A percentile compares a stretch with the other conserved stretches of the same genome.
These are phyloP conservation scores for Sebastes minor DNA, from an alignment of 2,797 vertebrate species.

Conservation along the genomic window DNA sequence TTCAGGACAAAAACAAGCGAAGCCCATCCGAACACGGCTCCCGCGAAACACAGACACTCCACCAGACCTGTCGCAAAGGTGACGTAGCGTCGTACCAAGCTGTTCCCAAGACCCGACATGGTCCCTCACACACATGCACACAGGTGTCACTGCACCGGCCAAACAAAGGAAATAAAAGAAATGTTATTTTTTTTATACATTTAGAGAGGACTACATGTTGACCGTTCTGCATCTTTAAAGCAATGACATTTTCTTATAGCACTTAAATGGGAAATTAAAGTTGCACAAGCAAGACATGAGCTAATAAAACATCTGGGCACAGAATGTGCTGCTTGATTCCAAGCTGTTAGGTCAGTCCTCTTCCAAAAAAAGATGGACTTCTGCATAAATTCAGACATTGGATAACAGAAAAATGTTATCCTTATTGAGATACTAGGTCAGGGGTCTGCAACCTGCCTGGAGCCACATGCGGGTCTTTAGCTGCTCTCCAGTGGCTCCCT, in stretches of 20 bases:
- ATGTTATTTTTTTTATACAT: not conserved
- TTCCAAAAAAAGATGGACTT: not conserved
- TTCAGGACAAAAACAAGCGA: constrained; percentile 92
- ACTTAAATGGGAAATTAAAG: not conserved
- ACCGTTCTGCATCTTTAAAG: not conserved
- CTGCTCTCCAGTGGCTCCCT: no score
- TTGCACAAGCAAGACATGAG: not conserved
- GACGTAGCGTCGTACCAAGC: constrained; percentile 68
- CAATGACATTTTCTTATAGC: not conserved
- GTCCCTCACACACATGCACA: constrained; percentile 5
- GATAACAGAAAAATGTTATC: not conserved
- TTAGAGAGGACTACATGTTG: not conserved
- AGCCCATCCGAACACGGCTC: constrained; percentile 90
- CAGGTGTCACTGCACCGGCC: constrained; percentile 5
- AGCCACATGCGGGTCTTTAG: no score
- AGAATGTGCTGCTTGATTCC: not conserved
- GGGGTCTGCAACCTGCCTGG: no score
- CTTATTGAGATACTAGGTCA: not conserved
- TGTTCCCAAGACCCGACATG: constrained; percentile 54
- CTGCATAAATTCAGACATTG: not conserved
- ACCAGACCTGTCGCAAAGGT: constrained; percentile 87
- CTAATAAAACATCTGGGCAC: constrained; percentile 6
- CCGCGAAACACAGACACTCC: constrained; percentile 91
- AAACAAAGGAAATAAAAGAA: not conserved
- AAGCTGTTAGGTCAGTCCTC: not conserved